phyloP scores from a whole-genome alignment of 2,888 invertebrate genomes.

The Diaprepes abbreviatus region DNA sequence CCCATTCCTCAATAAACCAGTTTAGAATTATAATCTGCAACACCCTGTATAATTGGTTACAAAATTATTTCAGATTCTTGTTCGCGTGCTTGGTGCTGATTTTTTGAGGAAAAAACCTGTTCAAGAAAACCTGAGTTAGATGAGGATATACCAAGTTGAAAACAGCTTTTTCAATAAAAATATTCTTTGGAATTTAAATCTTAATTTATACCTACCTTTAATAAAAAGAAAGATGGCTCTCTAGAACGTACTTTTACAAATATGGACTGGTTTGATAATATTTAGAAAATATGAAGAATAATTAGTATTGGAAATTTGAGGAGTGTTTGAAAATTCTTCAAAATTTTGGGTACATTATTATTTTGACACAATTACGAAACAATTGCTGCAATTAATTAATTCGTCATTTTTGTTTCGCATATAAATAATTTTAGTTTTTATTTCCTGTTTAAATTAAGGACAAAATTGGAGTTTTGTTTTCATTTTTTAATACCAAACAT shows the following conservation, averaged over 20 bases:
- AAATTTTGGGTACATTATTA: too few species aligned
- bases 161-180: slow-evolving; percentile 40
- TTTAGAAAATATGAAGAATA: too few species aligned
- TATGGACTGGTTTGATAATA: not conserved
- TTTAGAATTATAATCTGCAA: slow-evolving; percentile 18
- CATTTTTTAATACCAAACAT: too few species aligned
- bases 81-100: slow-evolving; percentile 39
- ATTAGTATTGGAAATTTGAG: too few species aligned
- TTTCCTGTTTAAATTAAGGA: too few species aligned
- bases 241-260: slow-evolving; percentile 8
- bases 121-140: slow-evolving; percentile 41
- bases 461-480: too few species aligned
- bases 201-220: slow-evolving; percentile 32
- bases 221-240: slow-evolving; percentile 21
- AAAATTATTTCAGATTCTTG: slow-evolving; percentile 43
- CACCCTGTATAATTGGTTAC: slow-evolving; percentile 39
- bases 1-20: not conserved
- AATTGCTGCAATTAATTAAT: too few species aligned
- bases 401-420: too few species aligned
- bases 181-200: slow-evolving; percentile 33
- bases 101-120: slow-evolving; percentile 43
- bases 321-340: too few species aligned
- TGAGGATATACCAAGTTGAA: slow-evolving; percentile 38
- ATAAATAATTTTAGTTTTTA: too few species aligned
- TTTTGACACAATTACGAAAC: too few species aligned